A percentile compares a stretch with the other conserved stretches of the same genome.
phyloP scores from a whole-genome alignment of 2,888 invertebrate species.

The Sphinx pinastri region DNA sequence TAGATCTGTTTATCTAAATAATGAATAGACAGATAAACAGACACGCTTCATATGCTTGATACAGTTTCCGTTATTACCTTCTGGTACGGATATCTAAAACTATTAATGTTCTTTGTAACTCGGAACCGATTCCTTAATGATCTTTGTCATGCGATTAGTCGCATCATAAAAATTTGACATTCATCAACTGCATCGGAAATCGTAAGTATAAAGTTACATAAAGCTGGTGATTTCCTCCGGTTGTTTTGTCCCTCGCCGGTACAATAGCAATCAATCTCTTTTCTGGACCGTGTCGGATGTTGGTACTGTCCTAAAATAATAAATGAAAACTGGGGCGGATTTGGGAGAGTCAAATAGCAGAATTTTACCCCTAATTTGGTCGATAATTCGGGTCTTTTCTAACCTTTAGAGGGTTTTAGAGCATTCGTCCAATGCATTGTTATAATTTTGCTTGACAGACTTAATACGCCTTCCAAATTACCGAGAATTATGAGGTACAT shows the following conservation, averaged over 20 bases:
- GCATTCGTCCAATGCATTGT: too few relatives aligned
- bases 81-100: background rate
- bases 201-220: slow-evolving; percentile 17
- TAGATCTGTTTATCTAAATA: too few relatives aligned
- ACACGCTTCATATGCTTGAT: too few relatives aligned
- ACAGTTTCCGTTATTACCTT: background rate
- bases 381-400: background rate
- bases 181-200: background rate
- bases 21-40: too few relatives aligned
- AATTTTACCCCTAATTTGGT: background rate
- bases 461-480: too few relatives aligned
- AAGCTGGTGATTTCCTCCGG: slow-evolving; percentile 25
- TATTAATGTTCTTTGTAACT: too few relatives aligned
- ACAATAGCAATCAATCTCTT: slow-evolving; percentile 27
- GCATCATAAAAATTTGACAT: background rate
- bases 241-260: slow-evolving; percentile 24
- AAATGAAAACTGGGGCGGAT: slow-evolving; percentile 53
- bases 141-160: background rate
- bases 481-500: too few relatives aligned
- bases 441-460: too few relatives aligned
- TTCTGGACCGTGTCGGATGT: slow-evolving; percentile 49
- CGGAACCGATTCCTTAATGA: background rate
- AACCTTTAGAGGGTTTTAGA: background rate
- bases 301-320: slow-evolving; percentile 70
- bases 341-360: background rate